These are phyloP conservation scores for Lysiphlebus fabarum DNA, from an alignment of 1,140 invertebrate genomes.

Conservation along the genomic window DNA sequence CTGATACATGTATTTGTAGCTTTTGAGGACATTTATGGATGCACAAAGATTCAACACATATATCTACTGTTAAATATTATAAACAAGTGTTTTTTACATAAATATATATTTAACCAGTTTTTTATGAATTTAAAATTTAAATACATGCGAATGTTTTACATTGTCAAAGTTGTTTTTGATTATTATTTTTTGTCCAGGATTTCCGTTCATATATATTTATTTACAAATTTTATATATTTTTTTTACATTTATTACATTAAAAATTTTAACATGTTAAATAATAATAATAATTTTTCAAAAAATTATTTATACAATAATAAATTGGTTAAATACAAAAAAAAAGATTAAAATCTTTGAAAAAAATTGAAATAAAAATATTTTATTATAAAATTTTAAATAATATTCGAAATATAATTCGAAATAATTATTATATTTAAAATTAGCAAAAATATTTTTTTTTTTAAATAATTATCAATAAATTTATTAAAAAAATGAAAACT, in stretches of 20 bases:
- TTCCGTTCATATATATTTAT: slow-evolving; percentile 16
- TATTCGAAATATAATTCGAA: no score
- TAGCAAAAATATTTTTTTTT: no score
- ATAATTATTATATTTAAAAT: no score
- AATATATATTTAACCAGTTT: not conserved
- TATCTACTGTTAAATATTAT: not conserved
- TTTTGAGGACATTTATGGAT: no score
- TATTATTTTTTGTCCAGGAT: slow-evolving; percentile 23
- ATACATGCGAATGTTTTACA: not conserved
- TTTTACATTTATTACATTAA: not conserved
- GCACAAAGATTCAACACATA: slow-evolving; percentile 11
- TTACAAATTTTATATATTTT: slow-evolving; percentile 6
- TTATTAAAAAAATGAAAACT: no score
- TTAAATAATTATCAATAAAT: no score
- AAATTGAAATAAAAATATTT: not conserved
- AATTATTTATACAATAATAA: no score
- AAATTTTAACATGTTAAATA: no score
- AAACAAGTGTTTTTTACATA: not conserved
- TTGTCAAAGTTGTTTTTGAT: slow-evolving; percentile 10
- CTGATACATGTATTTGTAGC: no score
- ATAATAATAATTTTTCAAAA: no score
- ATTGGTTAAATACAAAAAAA: no score
- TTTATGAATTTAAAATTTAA: not conserved
- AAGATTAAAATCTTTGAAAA: not conserved
- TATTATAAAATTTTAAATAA: not conserved